Conservation (phyloP, 2,888 invertebrate species). For the Monopis laevigella region DNA sequence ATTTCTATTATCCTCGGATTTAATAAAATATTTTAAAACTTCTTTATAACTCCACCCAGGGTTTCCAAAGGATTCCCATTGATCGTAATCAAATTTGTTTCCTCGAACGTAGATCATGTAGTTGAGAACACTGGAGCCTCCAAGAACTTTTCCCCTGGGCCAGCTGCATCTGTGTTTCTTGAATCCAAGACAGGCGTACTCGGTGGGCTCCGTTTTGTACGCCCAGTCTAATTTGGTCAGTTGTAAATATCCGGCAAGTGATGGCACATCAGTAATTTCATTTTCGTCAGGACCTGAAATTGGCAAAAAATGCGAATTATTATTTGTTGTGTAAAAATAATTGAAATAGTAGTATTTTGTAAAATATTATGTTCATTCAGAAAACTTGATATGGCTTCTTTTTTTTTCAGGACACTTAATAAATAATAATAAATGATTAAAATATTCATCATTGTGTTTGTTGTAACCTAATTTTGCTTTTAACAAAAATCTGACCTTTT, state of each 20-base stretch:
- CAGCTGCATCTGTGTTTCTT: constrained; percentile 85
- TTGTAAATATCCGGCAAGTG: constrained; percentile 86
- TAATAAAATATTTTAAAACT: constrained; percentile 87
- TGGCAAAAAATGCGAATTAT: too few species aligned
- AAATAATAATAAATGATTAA: too few species aligned
- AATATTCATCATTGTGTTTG: too few species aligned
- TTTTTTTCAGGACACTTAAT: too few species aligned
- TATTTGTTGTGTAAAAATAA: too few species aligned
- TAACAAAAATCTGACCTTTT: too few species aligned
- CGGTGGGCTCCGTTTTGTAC: constrained; percentile 87
- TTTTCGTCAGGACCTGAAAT: constrained; percentile 84
- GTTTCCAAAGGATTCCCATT: constrained; percentile 88
- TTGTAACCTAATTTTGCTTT: too few species aligned
- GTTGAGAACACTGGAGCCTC: constrained; percentile 87
- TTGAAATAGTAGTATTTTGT: too few species aligned
- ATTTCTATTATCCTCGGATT: constrained; percentile 89
- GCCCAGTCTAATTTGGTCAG: constrained; percentile 88
- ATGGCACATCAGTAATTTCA: constrained; percentile 88
- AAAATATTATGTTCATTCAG: too few species aligned
- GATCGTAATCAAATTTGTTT: constrained; percentile 84
- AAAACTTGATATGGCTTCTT: too few species aligned
- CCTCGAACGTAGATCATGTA: constrained; percentile 93
- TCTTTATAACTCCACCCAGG: constrained; percentile 89
- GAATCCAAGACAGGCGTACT: constrained; percentile 83
- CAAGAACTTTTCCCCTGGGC: constrained; percentile 90